Evolutionary conservation across 2,113 vertebrate genomes (phyloP), one percentile per base, ranked within the genome.

Genomic region (Panurus biarmicus): DNA sequence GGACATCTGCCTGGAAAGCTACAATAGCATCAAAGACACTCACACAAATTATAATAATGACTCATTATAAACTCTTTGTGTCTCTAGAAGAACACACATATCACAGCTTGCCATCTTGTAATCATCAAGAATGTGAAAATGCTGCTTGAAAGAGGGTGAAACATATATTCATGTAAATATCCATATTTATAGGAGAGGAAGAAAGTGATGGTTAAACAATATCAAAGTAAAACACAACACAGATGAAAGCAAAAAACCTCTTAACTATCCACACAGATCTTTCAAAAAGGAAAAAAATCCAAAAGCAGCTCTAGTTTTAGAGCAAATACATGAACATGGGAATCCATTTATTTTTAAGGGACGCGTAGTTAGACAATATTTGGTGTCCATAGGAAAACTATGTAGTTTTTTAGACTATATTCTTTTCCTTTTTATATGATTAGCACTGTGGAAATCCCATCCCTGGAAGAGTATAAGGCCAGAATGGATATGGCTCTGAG

Each of bases 21-120:
- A 64, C 70, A 95, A 85, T 64, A 96, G 86, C 73, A 96, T 96
- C 79, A 65, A 70, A 96, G 65, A 85, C n/a, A 45, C 40, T 65
- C 18, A 74, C n/a, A 85, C 74, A 95, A 90, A 91, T 96, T 92
- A 83, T 73, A 70, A 92, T 90, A 92, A 96, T 83, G 69, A 95
- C 72, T 91, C 94, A 88, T 87, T 96, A 92, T 23, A 78, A 96
- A 90, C 58, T 69, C 61, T 87, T 86, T 85, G 72, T 89, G 58
- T 35, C 51, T 84, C 57, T 45, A 79, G 54, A 95, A 91, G 26
- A 91, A n/a, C 61, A 82, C 40, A 86, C 51, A 71, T 72, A 95
- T 91, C 82, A 65, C 87, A 92, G 90, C 64, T 95, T 96, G 91
- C 60, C 57, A 80, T 95, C 93, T 94, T 94, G 87, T 91, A 88